Evolutionary conservation across 2,797 vertebrate species (phyloP).

Genomic region (Rhynchonycteris naso): DNA sequence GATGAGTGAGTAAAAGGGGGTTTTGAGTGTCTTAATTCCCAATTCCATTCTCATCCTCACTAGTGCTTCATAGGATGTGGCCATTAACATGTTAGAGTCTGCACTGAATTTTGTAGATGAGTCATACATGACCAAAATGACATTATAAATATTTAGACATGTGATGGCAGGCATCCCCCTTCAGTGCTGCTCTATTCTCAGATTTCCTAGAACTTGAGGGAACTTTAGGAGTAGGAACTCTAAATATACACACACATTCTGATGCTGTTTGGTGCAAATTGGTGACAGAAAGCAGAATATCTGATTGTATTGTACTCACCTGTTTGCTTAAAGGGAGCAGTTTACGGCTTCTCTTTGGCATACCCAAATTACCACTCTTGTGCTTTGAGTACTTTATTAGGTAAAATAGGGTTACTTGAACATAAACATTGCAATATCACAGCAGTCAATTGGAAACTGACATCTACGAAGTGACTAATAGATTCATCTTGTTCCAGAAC

Average conservation of each 20-base stretch:
- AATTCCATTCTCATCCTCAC: background rate
- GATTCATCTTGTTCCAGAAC: no score
- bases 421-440: no score
- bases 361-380: no score
- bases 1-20: background rate
- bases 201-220: background rate
- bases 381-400: no score
- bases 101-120: background rate
- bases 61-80: background rate
- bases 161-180: background rate
- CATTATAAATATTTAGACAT: background rate
- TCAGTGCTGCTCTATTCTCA: background rate
- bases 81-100: background rate
- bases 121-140: background rate
- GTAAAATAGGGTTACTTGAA: no score
- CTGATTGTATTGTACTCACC: no score
- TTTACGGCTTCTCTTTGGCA: no score
- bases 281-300: background rate
- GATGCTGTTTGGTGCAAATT: background rate
- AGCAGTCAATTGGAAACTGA: no score
- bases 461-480: no score
- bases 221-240: background rate
- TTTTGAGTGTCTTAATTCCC: background rate
- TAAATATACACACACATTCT: background rate
- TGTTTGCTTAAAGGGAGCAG: no score